Evolutionary conservation across 2,888 invertebrate genomes (phyloP).

Genomic region (Noctua fimbriata): DNA sequence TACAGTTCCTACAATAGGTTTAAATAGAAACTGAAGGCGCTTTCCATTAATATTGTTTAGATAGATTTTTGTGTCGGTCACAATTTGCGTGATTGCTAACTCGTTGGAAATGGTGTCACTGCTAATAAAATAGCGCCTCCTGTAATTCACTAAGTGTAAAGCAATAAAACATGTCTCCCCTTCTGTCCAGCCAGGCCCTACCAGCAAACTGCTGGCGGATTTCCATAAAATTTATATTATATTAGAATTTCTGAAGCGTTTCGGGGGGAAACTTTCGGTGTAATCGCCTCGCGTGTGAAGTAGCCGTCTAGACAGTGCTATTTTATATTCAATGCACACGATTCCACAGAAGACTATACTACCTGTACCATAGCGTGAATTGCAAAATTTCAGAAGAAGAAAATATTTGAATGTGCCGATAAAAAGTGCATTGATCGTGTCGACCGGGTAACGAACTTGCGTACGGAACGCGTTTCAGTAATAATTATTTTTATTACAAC

Average conservation of each 20-base stretch:
- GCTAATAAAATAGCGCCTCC: not conserved
- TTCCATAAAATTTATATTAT: slow-evolving; percentile 31
- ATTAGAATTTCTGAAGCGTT: slow-evolving; percentile 17
- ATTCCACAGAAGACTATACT: slow-evolving; percentile 31
- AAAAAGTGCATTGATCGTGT: slow-evolving; percentile 66
- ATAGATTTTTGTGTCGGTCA: slow-evolving; percentile 40
- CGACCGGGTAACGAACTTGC: slow-evolving; percentile 68
- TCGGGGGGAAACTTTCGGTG: slow-evolving; percentile 27
- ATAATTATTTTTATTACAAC: slow-evolving; percentile 69
- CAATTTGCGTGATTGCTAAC: slow-evolving; percentile 31
- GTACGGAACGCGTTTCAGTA: slow-evolving; percentile 65
- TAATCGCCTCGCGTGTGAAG: slow-evolving; percentile 56
- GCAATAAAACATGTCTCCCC: slow-evolving; percentile 3
- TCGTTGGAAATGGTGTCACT: slow-evolving; percentile 10
- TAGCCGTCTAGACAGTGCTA: slow-evolving; percentile 58
- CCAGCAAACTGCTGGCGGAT: slow-evolving; percentile 2
- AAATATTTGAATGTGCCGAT: slow-evolving; percentile 21
- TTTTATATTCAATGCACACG: slow-evolving; percentile 61
- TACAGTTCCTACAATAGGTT: slow-evolving; percentile 45
- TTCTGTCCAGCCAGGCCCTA: not conserved
- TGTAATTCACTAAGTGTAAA: not conserved
- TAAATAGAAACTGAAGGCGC: slow-evolving; percentile 58
- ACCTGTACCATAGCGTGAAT: not conserved
- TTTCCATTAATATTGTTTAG: slow-evolving; percentile 46
- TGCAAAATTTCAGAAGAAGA: slow-evolving; percentile 11